Percentiles rank a stretch among this genome's conserved stretches.
phyloP scores from a whole-genome alignment of 2,113 vertebrate species.

The Clupea harengus region DNA sequence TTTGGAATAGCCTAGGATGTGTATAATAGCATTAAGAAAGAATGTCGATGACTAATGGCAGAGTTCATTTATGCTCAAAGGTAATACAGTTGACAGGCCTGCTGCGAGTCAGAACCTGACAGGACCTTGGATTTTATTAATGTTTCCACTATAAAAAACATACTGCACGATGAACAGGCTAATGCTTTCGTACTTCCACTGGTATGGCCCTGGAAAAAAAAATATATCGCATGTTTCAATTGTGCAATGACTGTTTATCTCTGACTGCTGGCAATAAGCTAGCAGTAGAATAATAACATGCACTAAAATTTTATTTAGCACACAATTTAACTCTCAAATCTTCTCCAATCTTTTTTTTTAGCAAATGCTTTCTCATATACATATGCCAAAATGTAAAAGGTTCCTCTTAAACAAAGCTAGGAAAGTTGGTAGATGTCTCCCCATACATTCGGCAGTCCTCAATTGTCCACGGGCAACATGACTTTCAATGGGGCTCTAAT shows the following conservation, averaged over 20 bases:
- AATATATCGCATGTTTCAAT: slow-evolving; percentile 33
- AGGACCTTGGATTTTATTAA: slow-evolving; percentile 46
- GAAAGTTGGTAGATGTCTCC: not conserved
- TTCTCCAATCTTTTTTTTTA: not conserved
- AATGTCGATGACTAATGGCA: slow-evolving; percentile 51
- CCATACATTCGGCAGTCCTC: slow-evolving; percentile 23
- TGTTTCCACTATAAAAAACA: slow-evolving; percentile 53
- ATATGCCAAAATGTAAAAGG: not conserved
- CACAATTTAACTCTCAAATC: not conserved
- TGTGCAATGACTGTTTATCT: not conserved
- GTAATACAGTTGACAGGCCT: slow-evolving; percentile 15
- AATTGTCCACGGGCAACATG: slow-evolving; percentile 61
- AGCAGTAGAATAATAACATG: not conserved
- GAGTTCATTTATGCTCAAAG: slow-evolving; percentile 32
- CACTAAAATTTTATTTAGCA: not conserved
- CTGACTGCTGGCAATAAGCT: not conserved
- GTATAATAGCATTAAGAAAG: slow-evolving; percentile 29
- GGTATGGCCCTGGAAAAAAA: slow-evolving; percentile 42
- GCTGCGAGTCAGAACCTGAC: slow-evolving; percentile 52
- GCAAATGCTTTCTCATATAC: not conserved
- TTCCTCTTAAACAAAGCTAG: not conserved
- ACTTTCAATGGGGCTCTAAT: slow-evolving; percentile 73
- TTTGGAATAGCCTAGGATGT: slow-evolving; percentile 2
- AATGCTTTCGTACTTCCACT: slow-evolving; percentile 55
- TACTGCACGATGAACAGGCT: slow-evolving; percentile 42